Evolutionary conservation across 2,113 vertebrate species (phyloP), one percentile per base, ranked within the genome.

Genomic region (Zosterops pallidus): DNA sequence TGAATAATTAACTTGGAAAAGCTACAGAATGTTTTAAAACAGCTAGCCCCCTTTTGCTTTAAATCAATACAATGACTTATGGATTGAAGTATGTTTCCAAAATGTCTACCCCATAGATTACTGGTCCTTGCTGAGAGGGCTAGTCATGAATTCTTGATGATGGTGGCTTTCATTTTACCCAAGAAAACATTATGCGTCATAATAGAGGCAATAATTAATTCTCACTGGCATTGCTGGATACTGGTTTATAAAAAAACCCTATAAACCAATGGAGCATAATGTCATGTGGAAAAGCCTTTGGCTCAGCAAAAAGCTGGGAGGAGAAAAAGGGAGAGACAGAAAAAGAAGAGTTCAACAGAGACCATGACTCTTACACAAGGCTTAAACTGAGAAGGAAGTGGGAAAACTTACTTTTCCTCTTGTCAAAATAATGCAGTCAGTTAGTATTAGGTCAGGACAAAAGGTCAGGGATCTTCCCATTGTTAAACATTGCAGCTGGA

Each of bases 401-500:
- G 78, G 86, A 84, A 94, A 96, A 95, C 77, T 90, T 82, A 84
- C 62, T 96, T 87, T 93, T 96, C 25, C 49, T 84, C 59, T 88
- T 94, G 35, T 89, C 93, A 86, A 95, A 94, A 94, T 75, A 92
- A 94, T 76, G 46, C 49, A 64, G 62, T 68, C 74, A 80, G 68
- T 53, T 71, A 84, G 64, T 85, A 93, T 49, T 65, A 72, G 92
- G 53, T 83, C 85, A 95, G 93, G 86, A 95, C 92, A 95, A 92
- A 96, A 96, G 80, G 94, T 90, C 81, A 79, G 69, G 68, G 69
- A 90, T 92, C 62, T 92, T 93, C 90, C 46, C 47, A 10, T 78
- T 80, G 53, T 93, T 83, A 89, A 93, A 93, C 67, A 91, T 25
- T 92, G 55, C 46, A 69, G 52, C 47, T 89, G 81, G 70, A 96